Evolutionary conservation across 2,113 vertebrate species (phyloP).

Genomic region (Colius striatus): DNA sequence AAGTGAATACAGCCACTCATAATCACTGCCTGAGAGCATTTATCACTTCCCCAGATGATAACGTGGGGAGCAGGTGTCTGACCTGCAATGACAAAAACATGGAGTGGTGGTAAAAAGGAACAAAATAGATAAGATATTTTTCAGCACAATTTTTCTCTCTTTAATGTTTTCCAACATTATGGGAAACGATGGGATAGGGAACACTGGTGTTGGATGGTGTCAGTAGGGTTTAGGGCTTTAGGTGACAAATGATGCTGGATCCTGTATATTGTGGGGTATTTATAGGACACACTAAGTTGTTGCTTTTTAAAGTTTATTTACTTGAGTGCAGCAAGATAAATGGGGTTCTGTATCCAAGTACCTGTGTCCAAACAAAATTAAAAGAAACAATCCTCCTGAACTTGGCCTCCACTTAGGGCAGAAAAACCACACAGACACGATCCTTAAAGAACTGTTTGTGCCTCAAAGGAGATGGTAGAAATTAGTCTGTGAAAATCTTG

Average conservation of each 20-base stretch:
- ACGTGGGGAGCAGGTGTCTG: conserved; percentile 59
- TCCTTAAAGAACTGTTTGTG: background rate
- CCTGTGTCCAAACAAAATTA: conserved; percentile 12
- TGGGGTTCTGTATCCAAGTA: background rate
- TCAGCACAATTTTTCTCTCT: conserved; percentile 50
- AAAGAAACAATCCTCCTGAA: conserved; percentile 5
- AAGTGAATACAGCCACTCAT: background rate
- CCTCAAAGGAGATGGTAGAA: background rate
- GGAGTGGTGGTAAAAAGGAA: background rate
- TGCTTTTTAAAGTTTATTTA: background rate
- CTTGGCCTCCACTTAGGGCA: conserved; percentile 2
- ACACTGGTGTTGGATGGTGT: conserved; percentile 35
- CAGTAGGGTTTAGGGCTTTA: conserved; percentile 45
- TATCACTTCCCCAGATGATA: conserved; percentile 11
- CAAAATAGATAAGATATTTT: conserved; percentile 48
- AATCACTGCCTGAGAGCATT: background rate
- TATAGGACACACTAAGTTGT: background rate
- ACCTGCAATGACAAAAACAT: conserved; percentile 39
- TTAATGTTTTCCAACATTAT: conserved; percentile 47
- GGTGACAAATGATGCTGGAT: conserved; percentile 2
- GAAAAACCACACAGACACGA: background rate
- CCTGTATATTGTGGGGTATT: background rate
- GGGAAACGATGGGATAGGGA: conserved; percentile 10
- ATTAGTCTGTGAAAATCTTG: background rate
- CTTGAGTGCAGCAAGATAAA: conserved; percentile 37